Evolutionary conservation across 2,113 vertebrate genomes (phyloP), one percentile per base, ranked within the genome.

Genomic region (Ploceus nigricollis): DNA sequence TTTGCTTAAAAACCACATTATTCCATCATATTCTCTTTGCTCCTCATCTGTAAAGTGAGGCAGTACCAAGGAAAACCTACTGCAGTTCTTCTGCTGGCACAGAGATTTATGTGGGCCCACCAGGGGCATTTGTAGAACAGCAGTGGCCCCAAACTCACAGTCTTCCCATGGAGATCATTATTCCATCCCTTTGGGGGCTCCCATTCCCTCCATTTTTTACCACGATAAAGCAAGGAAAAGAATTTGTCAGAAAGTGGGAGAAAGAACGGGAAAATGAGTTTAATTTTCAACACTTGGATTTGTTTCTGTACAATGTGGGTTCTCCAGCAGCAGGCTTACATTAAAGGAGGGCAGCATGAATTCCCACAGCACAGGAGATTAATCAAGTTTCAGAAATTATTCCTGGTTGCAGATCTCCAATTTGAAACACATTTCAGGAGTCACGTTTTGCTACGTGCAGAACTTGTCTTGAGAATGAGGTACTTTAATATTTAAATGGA

Each of bases 1-100:
- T 97, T 96, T 97, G 83, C 93, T 95, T 93, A 87, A 96, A 97
- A 94, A 73, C 28, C 76, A 75, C 92, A 95, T 95, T 92, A 94
- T 84, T 83, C 83, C 75, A 87, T 89, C 84, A 50, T 47, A 91
- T 95, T 93, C 70, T 54, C 70, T 35, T 82, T 51, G 82, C 33
- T 91, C 45, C 64, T 78, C 78, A 39, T 78, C 79, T 65, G 24
- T 66, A 96, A 87, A 95, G 25, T 42, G 79, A 87, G 94, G 82
- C 30, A 92, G 87, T 35, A 83, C 15, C 44, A 50, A 51, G 70
- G 58, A 76, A 95, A 84, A 60, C 25, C 71, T 19, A 35, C 76
- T 83, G 81, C 79, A 75, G 81, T 0, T 54, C 82, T 93, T 64
- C 88, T 56, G 56, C 63, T 83, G 51, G 76, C 69, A 80, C 3